phyloP scores from a whole-genome alignment of 1,140 invertebrate species.

The Mizuhopecten yessoensis region DNA sequence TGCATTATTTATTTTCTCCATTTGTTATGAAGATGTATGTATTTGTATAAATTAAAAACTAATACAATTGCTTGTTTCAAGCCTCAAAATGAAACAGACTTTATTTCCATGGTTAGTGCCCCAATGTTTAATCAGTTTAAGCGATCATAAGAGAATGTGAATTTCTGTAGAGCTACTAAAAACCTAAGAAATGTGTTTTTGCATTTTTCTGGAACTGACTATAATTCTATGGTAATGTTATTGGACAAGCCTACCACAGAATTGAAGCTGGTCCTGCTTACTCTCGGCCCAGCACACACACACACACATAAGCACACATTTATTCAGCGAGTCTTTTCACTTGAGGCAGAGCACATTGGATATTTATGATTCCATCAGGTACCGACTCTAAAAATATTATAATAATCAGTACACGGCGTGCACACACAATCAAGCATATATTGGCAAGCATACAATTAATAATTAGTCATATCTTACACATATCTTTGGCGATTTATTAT shows the following conservation, averaged over 20 bases:
- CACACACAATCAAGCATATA: conserved; percentile 23
- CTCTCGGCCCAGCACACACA: background rate
- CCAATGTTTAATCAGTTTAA: background rate
- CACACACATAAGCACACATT: conserved; percentile 6
- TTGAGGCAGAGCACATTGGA: conserved; percentile 31
- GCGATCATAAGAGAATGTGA: background rate
- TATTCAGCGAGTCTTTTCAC: conserved; percentile 32
- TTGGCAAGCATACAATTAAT: conserved; percentile 35
- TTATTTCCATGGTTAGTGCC: background rate
- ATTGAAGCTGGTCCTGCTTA: conserved; percentile 22
- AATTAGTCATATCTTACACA: conserved; percentile 17
- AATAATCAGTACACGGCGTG: background rate
- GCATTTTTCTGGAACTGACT: conserved; percentile 11
- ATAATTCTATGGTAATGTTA: conserved; percentile 40
- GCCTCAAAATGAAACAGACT: background rate
- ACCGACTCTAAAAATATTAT: conserved; percentile 27
- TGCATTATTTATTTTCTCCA: conserved; percentile 16
- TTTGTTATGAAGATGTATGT: background rate
- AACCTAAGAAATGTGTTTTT: background rate
- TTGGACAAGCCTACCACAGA: conserved; percentile 1
- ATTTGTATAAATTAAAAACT: conserved; percentile 24
- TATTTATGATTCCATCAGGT: conserved; percentile 31
- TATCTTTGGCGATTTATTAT: conserved; percentile 27
- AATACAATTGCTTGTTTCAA: background rate
- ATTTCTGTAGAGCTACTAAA: background rate